Evolutionary conservation across 2,888 invertebrate species (phyloP).

Genomic region (Zelleria hepariella): DNA sequence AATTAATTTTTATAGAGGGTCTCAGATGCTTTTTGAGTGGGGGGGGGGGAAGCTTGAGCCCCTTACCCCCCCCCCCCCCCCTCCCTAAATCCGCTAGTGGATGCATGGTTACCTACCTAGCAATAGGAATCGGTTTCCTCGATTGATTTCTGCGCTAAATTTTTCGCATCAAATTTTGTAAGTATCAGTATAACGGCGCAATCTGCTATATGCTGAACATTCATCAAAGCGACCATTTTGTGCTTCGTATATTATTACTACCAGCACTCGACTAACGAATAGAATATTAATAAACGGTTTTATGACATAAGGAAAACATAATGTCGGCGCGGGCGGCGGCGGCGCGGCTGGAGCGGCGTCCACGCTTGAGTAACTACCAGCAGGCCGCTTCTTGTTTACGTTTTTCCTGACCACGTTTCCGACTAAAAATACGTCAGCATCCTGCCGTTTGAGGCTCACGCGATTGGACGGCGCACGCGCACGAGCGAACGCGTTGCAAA

Average conservation of each 20-base stretch:
- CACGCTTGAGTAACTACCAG: not conserved
- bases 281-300: conserved; percentile 1
- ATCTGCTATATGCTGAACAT: not conserved
- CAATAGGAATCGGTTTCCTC: too few relatives aligned
- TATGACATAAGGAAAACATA: not conserved
- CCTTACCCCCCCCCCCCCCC: too few relatives aligned
- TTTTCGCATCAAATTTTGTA: not conserved
- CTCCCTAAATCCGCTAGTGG: too few relatives aligned
- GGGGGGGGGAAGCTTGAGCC: too few relatives aligned
- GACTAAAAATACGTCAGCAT: conserved; percentile 67
- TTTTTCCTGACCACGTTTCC: conserved; percentile 65
- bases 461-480: conserved; percentile 54
- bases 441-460: conserved; percentile 67
- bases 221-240: not conserved
- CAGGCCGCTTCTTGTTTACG: conserved; percentile 53
- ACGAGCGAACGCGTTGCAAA: conserved; percentile 38
- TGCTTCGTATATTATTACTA: not conserved
- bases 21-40: too few relatives aligned
- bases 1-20: too few relatives aligned
- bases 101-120: too few relatives aligned
- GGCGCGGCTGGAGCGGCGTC: not conserved
- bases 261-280: not conserved
- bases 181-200: not conserved
- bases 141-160: not conserved
- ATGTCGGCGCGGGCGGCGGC: not conserved